Base-by-base conservation (phyloP, 1,140 invertebrate species). In the Drosophila mauritiana region DNA sequence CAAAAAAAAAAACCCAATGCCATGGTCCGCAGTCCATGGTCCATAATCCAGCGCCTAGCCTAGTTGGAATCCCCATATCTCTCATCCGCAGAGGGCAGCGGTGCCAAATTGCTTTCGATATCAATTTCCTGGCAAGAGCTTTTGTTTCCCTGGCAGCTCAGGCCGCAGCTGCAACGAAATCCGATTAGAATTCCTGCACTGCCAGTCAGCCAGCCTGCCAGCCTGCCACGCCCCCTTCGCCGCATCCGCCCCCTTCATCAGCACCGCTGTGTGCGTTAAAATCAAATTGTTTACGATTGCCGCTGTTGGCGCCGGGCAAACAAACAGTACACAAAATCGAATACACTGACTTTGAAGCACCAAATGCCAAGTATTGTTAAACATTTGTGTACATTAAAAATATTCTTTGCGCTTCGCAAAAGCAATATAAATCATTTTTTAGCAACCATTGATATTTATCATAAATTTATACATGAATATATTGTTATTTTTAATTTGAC, bases 21-120 rank as follows among this genome's bases (percentile, higher is more conserved):
- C 39, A 11, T 39, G 42, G 15, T 20, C 42, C 42, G 17, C n/a
- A 25, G 27, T 11, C 40, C 52, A 54, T 52, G 51, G 63, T 52
- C 46, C 36, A 15, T 13, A 34, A 37, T 12, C 46, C 52, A 61
- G 20, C 46, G 27, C 20, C 25, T 5, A 13, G 34, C 53, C 37
- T 22, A 22, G 27, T n/a, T 20, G 12, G 25, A 61, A 52, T 31
- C 34, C 37, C 25, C 58, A 39, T 68, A 68, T 68, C 64, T 68
- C 61, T 53, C 64, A 65, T 68, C 64, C 64, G 64, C 64, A 68
- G 64, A 53, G 64, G 73, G 39, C 54, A 73, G 46, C 51, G 45
- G 36, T 73, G 83, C 83, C 83, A 88, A 86, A 86, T 86, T 86
- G 83, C 83, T 76, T 82, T 83, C 79, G 83, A 86, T 86, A 86